Percentiles rank a stretch among this genome's conserved stretches.
These are phyloP conservation scores for Staurois parvus DNA, from an alignment of 2,797 vertebrate species.

Conservation along the genomic window DNA sequence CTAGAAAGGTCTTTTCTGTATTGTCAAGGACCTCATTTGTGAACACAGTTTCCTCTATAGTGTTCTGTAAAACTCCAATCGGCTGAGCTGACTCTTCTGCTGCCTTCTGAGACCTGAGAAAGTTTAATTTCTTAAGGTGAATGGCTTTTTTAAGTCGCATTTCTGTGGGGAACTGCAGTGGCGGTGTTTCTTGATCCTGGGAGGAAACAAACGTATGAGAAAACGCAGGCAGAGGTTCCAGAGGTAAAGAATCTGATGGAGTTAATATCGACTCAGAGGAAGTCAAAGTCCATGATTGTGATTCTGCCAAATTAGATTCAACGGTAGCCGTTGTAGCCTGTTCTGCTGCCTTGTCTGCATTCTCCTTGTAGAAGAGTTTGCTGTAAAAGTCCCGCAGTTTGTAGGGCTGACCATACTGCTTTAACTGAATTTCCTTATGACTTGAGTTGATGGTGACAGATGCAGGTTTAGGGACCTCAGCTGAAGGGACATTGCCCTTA, in stretches of 20 bases:
- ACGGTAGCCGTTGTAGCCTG: slow-evolving; percentile 72
- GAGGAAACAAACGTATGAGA: slow-evolving; percentile 72
- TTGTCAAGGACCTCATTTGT: slow-evolving; percentile 6
- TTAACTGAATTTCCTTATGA: slow-evolving; percentile 76
- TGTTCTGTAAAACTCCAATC: not conserved
- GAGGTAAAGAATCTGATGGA: slow-evolving; percentile 70
- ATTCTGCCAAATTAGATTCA: slow-evolving; percentile 65
- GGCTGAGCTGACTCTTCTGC: slow-evolving; percentile 74
- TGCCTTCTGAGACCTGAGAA: slow-evolving; percentile 86
- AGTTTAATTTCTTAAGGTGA: slow-evolving; percentile 93
- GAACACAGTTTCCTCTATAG: slow-evolving; percentile 52
- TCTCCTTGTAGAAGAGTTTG: slow-evolving; percentile 89
- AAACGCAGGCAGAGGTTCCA: slow-evolving; percentile 75
- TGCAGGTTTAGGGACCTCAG: slow-evolving; percentile 70
- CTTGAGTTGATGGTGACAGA: slow-evolving; percentile 68
- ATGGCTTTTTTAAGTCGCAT: slow-evolving; percentile 89
- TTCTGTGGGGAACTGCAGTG: slow-evolving; percentile 72
- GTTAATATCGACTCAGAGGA: slow-evolving; percentile 71
- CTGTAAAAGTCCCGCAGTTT: slow-evolving; percentile 94
- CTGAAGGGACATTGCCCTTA: slow-evolving; percentile 54
- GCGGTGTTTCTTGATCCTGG: slow-evolving; percentile 65
- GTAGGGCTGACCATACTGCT: slow-evolving; percentile 84
- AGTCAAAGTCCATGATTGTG: slow-evolving; percentile 70
- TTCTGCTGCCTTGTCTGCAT: slow-evolving; percentile 72
- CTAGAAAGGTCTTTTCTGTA: slow-evolving; percentile 45